phyloP scores from a whole-genome alignment of 1,140 invertebrate genomes.

The Drosophila sproati region DNA sequence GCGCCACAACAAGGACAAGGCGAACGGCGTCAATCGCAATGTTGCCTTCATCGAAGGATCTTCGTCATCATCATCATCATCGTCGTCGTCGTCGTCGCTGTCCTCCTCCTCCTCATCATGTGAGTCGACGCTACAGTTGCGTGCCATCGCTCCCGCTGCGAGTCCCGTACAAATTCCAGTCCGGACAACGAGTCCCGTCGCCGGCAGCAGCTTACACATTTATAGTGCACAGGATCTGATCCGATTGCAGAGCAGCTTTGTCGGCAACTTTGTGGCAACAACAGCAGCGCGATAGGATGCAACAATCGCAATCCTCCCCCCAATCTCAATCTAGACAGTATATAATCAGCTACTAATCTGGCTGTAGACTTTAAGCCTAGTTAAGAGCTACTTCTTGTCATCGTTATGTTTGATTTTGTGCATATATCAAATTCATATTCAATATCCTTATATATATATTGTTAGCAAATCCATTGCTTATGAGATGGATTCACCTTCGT shows the following conservation, averaged over 20 bases:
- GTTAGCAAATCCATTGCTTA: not conserved
- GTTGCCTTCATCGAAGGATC: constrained; percentile 33
- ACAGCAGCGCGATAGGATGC: constrained; percentile 6
- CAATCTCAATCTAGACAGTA: constrained; percentile 48
- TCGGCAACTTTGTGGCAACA: constrained; percentile 41
- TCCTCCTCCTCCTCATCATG: constrained; percentile 13
- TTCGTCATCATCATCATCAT: not conserved
- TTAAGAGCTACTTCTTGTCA: constrained; percentile 71
- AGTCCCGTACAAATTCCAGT: constrained; percentile 13
- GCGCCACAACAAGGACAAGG: constrained; percentile 90
- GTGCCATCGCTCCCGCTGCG: constrained; percentile 72
- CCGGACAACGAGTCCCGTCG: not conserved
- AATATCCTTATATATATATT: constrained; percentile 29
- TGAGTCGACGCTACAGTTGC: constrained; percentile 58
- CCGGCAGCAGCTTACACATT: constrained; percentile 54
- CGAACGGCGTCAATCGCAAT: constrained; percentile 69
- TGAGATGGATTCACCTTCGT: not conserved
- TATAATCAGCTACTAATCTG: constrained; percentile 30
- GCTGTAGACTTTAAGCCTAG: constrained; percentile 46
- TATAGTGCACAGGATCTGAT: constrained; percentile 70
- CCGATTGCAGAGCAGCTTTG: constrained; percentile 68
- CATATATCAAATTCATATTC: constrained; percentile 67
- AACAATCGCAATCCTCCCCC: constrained; percentile 11
- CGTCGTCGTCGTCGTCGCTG: not conserved
- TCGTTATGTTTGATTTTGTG: constrained; percentile 34